Percentiles rank a stretch among this genome's conserved stretches.
Conservation (phyloP, 1,140 invertebrate genomes). For the Ceratitis capitata region DNA sequence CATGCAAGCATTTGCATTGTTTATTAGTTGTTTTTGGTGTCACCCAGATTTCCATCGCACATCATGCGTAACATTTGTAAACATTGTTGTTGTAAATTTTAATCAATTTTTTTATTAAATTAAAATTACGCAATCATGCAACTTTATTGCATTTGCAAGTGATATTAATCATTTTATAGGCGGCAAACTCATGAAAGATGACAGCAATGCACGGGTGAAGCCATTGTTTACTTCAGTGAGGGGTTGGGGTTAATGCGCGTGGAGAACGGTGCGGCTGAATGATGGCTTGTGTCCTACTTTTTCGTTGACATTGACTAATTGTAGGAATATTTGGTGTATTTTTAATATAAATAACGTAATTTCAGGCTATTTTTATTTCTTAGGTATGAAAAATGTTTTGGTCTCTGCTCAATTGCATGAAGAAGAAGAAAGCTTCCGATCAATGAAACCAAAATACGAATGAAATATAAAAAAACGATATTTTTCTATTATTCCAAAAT, state of each 20-base stretch:
- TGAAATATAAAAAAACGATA: not conserved
- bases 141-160: not conserved
- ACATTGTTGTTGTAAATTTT: not conserved
- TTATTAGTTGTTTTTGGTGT: constrained; percentile 4
- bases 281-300: not conserved
- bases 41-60: constrained; percentile 2
- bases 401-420: no score
- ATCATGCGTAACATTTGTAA: not conserved
- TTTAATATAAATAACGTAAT: not conserved
- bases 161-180: constrained; percentile 8
- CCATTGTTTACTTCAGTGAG: no score
- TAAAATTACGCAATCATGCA: constrained; percentile 14
- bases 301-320: constrained; percentile 2
- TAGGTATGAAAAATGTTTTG: not conserved
- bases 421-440: no score
- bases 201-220: not conserved
- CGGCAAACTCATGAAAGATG: not conserved
- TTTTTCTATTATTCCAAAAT: not conserved
- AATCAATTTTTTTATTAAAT: not conserved
- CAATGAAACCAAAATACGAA: not conserved
- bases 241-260: not conserved
- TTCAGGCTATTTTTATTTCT: not conserved
- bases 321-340: not conserved
- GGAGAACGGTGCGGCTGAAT: not conserved
- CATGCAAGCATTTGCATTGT: not conserved